Conservation (phyloP, 92 coral and sea anemone genomes). For the Micromussa lordhowensis region DNA sequence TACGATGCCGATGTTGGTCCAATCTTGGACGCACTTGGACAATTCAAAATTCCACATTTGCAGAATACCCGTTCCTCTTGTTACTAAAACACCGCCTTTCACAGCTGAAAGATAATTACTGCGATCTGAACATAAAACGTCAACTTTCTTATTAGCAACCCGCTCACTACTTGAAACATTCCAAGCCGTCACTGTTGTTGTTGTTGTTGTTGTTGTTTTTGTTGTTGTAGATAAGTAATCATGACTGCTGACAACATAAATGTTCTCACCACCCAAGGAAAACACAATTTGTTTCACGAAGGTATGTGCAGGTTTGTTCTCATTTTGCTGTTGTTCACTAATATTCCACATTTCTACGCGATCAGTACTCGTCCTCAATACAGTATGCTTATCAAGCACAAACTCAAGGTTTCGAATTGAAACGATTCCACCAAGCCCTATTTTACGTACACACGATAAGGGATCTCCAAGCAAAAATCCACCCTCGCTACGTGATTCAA, state of each 20-base stretch:
- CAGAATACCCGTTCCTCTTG: not conserved
- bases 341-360: not conserved
- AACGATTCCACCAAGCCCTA: no score
- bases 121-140: not conserved
- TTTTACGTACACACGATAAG: not conserved
- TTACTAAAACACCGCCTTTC: slow-evolving; percentile 5
- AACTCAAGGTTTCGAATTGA: no score
- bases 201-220: no score
- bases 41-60: slow-evolving; percentile 30
- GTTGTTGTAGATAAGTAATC: no score
- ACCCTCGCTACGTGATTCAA: not conserved
- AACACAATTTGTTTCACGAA: not conserved
- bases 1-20: not conserved
- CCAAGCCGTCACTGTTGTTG: not conserved
- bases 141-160: not conserved
- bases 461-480: slow-evolving; percentile 22
- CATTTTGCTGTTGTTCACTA: no score
- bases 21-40: not conserved
- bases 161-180: slow-evolving; percentile 12
- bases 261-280: slow-evolving; percentile 6
- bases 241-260: not conserved
- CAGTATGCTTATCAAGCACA: not conserved
- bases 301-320: not conserved
- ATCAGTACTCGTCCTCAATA: not conserved
- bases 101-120: not conserved